These are phyloP conservation scores for Calliopum simillimum DNA, from an alignment of 2,888 invertebrate genomes.

Conservation along the genomic window DNA sequence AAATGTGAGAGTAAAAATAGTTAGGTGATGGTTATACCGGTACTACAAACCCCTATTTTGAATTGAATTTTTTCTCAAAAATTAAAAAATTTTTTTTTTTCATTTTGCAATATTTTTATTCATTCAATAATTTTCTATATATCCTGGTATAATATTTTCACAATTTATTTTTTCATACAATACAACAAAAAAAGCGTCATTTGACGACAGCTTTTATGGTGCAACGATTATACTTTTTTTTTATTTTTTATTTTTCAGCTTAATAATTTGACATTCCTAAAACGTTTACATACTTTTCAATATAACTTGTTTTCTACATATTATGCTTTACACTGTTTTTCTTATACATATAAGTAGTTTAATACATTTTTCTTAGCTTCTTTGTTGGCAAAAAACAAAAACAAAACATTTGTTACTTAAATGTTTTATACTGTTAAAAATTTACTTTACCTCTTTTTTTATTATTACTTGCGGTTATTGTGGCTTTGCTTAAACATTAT, in stretches of 20 bases:
- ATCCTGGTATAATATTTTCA: constrained; percentile 1
- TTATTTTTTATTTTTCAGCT: constrained; percentile 7
- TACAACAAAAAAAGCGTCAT: constrained; percentile 12
- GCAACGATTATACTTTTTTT: too few species aligned
- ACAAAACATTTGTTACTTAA: background rate
- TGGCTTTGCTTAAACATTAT: background rate
- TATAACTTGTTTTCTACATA: background rate
- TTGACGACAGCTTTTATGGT: background rate
- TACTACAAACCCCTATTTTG: too few species aligned
- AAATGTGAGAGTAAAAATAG: too few species aligned
- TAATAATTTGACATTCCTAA: constrained; percentile 10
- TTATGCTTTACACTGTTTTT: background rate
- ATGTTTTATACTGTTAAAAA: background rate
- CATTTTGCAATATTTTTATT: constrained; percentile 14
- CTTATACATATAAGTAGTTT: background rate
- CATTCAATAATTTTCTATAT: constrained; percentile 20
- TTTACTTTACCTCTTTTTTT: background rate
- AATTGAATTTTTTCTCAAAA: too few species aligned
- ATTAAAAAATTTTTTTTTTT: background rate
- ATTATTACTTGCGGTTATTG: background rate
- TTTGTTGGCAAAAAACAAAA: background rate
- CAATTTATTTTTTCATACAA: background rate
- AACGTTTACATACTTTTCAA: background rate
- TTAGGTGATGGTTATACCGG: too few species aligned
- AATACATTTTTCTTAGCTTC: constrained; percentile 1